Evolutionary conservation across 2,113 vertebrate species (phyloP), one percentile per base, ranked within the genome.

Genomic region (Pomatorhinus ruficollis): DNA sequence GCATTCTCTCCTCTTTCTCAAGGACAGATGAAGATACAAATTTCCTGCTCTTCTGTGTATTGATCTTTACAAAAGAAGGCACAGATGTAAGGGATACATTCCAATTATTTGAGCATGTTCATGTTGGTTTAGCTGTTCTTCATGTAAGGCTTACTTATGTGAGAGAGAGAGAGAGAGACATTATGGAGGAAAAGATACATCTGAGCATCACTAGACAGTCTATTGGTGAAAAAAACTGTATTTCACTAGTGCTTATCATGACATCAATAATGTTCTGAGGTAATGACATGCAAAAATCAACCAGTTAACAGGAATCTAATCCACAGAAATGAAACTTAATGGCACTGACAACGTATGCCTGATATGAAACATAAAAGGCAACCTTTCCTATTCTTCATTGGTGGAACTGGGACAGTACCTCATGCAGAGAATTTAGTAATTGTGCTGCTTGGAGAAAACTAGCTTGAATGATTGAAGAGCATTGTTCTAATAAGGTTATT

Each of bases 261-360:
- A 91, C 44, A 92, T 95, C 94, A 97, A 54, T 97, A 93, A 96
- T 89, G 33, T 83, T 97, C 80, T 92, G 44, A 94, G 82, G 69
- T 96, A 97, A 97, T 95, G 70, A 96, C 95, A 95, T 30, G 57
- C 93, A 98, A 92, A 97, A 96, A 97, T 86, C 93, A 91, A 94
- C 88, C 60, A 93, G 69, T 91, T 97, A 96, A 96, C 69, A 96
- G 70, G 57, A 89, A 93, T 95, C 87, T 92, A 97, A 96, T 93
- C 89, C 68, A 84, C 72, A 92, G 50, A 96, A 97, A 96, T 69
- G 50, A 87, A 89, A 95, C 89, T 96, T 94, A 97, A 97, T 77
- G 93, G 27, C 68, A 63, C 57, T 90, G 57, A 45, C 30, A 81
- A 95, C 95, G 53, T 90, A 95, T 95, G 59, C 44, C 57, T 93